Base-by-base conservation (phyloP, 1,140 invertebrate species). In the Drosophila sulfurigaster region DNA sequence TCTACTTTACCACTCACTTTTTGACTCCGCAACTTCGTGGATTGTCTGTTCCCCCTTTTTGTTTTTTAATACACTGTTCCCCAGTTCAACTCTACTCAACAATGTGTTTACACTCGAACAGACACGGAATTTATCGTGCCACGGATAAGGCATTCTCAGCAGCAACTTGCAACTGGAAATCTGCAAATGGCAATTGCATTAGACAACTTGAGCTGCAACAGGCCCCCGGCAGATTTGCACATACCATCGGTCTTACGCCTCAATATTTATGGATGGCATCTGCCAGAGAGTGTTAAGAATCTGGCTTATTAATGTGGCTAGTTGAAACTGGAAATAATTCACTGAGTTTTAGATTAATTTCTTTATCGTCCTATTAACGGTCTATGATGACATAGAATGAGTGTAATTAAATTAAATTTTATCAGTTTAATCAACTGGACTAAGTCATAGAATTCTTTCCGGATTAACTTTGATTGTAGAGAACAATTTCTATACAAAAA, bases 81-180 rank as follows among this genome's bases (percentile, higher is more conserved):
- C 6, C 35, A 10, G 2, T 38, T 38, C 35, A 65, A 49, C 25
- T 45, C 20, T 3, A 25, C 2, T 25, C 20, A 25, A 25, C 20
- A 25, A 25, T 25, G 15, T 75, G 72, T 75, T 63, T 75, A 75
- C 41, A 69, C 71, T 64, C 8, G n/a, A 16, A 5, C 38, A 58
- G 32, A 71, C 73, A 75, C 68, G 68, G 52, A 75, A 75, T 71
- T 75, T 71, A 65, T 71, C 38, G 59, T 58, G 52, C 45, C 7
- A 6, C 15, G 25, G 11, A 45, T 46, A 63, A 43, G 43, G n/a
- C 56, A 52, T 49, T 41, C 45, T n/a, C 41, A 11, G 51, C n/a
- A 15, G 51, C 51, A 30, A 54, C n/a, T 54, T 49, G 48, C 16
- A 3, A 25, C 16, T 11, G 48, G 3, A 49, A 59, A 49, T 10